These are phyloP conservation scores for Acleris emargana DNA, from an alignment of 2,888 invertebrate genomes.

Conservation along the genomic window DNA sequence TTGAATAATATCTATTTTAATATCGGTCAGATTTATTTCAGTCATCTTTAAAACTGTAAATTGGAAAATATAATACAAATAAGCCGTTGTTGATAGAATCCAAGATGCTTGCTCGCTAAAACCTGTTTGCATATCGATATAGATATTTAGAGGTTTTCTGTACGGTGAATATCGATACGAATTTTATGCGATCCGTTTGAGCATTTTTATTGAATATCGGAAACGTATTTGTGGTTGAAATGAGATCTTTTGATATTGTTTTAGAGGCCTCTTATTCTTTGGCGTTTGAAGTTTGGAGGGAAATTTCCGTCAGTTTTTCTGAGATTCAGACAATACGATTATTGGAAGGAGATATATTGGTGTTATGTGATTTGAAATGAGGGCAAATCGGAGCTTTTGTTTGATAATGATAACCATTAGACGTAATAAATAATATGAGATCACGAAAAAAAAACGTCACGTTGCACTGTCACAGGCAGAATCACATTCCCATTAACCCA, in stretches of 20 bases:
- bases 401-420: conserved; percentile 1
- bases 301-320: conserved; percentile 58
- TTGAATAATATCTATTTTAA: conserved; percentile 10
- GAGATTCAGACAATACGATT: conserved; percentile 36
- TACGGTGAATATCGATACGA: conserved; percentile 54
- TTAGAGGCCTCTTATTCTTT: conserved; percentile 61
- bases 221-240: conserved; percentile 73
- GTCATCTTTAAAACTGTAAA: conserved; percentile 39
- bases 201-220: conserved; percentile 76
- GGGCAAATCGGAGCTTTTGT: not conserved
- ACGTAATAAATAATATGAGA: conserved; percentile 8
- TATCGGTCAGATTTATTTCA: conserved; percentile 16
- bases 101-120: conserved; percentile 48
- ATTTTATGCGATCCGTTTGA: conserved; percentile 69
- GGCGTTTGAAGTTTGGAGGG: conserved; percentile 61
- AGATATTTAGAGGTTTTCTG: conserved; percentile 61
- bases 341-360: conserved; percentile 18
- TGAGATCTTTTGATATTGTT: conserved; percentile 71
- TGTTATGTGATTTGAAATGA: conserved; percentile 9
- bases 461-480: conserved; percentile 35
- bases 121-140: conserved; percentile 64
- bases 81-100: conserved; percentile 50
- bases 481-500: conserved; percentile 44
- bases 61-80: conserved; percentile 52
- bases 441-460: conserved; percentile 5